These are phyloP conservation scores for Samia ricini DNA, from an alignment of 1,140 invertebrate species.

Conservation along the genomic window DNA sequence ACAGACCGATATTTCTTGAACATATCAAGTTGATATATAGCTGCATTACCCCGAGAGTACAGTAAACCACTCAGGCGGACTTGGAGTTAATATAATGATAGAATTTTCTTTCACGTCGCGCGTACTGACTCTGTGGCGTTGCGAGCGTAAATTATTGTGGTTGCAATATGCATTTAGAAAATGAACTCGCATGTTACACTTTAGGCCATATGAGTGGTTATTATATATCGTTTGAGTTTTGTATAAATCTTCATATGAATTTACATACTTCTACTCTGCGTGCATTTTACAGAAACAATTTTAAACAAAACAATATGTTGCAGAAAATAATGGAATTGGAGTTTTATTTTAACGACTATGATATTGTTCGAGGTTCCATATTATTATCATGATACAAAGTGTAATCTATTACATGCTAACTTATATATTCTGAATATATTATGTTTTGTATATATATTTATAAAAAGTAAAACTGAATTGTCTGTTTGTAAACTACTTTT, in stretches of 20 bases:
- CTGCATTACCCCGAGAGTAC: slow-evolving; percentile 29
- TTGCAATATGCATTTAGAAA: slow-evolving; percentile 1
- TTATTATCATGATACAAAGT: too few relatives aligned
- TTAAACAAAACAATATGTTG: too few relatives aligned
- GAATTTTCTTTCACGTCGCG: slow-evolving; percentile 22
- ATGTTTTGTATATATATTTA: too few relatives aligned
- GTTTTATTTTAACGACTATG: too few relatives aligned
- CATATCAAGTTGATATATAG: slow-evolving; percentile 32
- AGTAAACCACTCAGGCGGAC: slow-evolving; percentile 26
- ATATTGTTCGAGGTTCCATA: too few relatives aligned
- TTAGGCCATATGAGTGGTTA: background rate
- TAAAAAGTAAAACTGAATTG: too few relatives aligned
- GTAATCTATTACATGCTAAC: too few relatives aligned
- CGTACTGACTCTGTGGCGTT: background rate
- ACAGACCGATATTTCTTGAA: slow-evolving; percentile 24
- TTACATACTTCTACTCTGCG: background rate
- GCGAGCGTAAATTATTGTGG: background rate
- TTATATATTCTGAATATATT: too few relatives aligned
- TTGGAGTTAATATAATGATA: slow-evolving; percentile 28
- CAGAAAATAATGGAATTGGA: too few relatives aligned
- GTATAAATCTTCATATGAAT: background rate
- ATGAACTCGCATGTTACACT: background rate
- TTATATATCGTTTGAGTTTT: background rate
- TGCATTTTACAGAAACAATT: too few relatives aligned
- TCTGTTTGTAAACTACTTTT: too few relatives aligned